Conservation (phyloP, 2,888 invertebrate species). For the Morpho achilles region DNA sequence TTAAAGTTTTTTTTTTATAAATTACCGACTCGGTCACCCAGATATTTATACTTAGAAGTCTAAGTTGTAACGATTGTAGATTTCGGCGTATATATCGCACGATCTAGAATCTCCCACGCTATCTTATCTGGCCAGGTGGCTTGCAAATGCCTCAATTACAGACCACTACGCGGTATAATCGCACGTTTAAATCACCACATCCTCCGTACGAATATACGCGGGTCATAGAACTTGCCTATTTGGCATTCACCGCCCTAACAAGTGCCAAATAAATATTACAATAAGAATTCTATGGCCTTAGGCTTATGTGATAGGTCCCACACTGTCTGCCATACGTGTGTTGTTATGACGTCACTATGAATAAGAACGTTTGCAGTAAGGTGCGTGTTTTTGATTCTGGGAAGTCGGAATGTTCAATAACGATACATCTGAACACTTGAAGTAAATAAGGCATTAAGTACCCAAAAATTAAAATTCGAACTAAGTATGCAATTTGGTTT, state of each 20-base stretch:
- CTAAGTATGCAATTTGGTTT: no score
- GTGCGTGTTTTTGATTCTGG: conserved; percentile 20
- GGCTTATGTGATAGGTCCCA: conserved; percentile 54
- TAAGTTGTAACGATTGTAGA: no score
- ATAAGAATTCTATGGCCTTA: conserved; percentile 60
- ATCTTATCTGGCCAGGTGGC: conserved; percentile 21
- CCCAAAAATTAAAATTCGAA: no score
- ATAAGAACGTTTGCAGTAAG: conserved; percentile 28
- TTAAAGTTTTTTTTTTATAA: no score
- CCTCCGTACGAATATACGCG: conserved; percentile 31
- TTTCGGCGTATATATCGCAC: background rate
- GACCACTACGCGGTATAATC: conserved; percentile 33
- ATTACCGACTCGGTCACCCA: no score
- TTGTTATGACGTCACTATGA: conserved; percentile 48
- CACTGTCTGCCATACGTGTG: conserved; percentile 62
- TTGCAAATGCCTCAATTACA: conserved; percentile 26
- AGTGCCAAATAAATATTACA: conserved; percentile 74
- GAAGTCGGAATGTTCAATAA: conserved; percentile 11
- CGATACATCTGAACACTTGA: background rate
- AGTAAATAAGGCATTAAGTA: no score
- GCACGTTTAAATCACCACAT: conserved; percentile 30
- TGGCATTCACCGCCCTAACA: conserved; percentile 62
- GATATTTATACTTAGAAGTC: no score
- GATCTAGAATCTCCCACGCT: conserved; percentile 18
- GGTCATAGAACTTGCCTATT: conserved; percentile 72